Conservation (phyloP, 1,140 invertebrate genomes). For the Lepeophtheirus salmonis region DNA sequence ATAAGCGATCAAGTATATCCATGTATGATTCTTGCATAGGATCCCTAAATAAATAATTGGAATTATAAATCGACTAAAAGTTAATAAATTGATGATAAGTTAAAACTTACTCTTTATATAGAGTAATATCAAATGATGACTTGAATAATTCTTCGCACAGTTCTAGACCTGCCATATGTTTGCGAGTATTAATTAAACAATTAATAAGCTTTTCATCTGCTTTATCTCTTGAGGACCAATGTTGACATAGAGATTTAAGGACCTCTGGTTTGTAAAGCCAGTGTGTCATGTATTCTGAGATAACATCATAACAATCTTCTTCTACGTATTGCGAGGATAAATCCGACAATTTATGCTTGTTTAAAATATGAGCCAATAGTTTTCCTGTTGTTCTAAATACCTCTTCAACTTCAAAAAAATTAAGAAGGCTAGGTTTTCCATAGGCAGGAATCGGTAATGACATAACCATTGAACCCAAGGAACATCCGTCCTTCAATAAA, state of each 20-base stretch:
- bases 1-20: not conserved
- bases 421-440: conserved; percentile 14
- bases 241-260: conserved; percentile 43
- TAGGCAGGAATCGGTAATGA: conserved; percentile 4
- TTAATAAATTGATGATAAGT: conserved; percentile 3
- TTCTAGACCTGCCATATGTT: conserved; percentile 54
- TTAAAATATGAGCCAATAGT: conserved; percentile 56
- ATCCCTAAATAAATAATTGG: conserved; percentile 8
- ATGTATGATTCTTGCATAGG: not conserved
- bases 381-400: conserved; percentile 43
- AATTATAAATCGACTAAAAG: too few relatives aligned
- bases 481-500: not conserved
- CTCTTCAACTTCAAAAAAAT: conserved; percentile 9
- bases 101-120: conserved; percentile 44
- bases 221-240: conserved; percentile 48
- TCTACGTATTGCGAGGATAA: conserved; percentile 65
- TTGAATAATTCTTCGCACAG: conserved; percentile 61
- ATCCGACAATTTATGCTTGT: conserved; percentile 55
- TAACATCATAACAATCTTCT: conserved; percentile 67
- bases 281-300: conserved; percentile 54
- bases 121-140: conserved; percentile 60
- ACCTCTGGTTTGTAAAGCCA: conserved; percentile 53
- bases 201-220: conserved; percentile 43
- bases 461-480: conserved; percentile 13
- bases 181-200: conserved; percentile 39